A percentile compares a stretch with the other conserved stretches of the same genome.
Evolutionary conservation across 2,113 vertebrate species (phyloP).

Genomic region (Lepus americanus): DNA sequence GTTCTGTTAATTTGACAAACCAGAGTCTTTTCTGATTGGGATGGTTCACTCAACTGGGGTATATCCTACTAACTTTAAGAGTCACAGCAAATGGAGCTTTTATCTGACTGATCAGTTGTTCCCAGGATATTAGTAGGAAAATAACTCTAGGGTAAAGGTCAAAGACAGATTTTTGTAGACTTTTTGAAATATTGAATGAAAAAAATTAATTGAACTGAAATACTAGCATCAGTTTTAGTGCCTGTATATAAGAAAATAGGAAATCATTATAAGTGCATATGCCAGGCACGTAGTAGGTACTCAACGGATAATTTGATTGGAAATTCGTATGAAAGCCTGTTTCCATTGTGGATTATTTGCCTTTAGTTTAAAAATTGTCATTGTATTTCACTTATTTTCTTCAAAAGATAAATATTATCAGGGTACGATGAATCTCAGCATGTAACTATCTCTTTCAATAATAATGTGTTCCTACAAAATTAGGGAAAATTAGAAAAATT

Average conservation of each 20-base stretch:
- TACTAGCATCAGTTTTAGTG: background rate
- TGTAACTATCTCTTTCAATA: background rate
- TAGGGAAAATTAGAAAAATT: slow-evolving; percentile 45
- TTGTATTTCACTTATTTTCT: slow-evolving; percentile 40
- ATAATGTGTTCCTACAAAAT: background rate
- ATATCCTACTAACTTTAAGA: background rate
- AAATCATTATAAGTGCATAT: background rate
- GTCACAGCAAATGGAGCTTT: slow-evolving; percentile 43
- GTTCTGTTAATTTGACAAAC: slow-evolving; percentile 47
- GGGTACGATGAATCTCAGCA: background rate
- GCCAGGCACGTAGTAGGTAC: background rate
- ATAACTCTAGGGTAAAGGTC: slow-evolving; percentile 44
- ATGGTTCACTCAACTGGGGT: background rate
- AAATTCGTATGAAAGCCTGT: background rate
- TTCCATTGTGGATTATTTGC: slow-evolving; percentile 26
- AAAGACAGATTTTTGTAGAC: slow-evolving; percentile 3
- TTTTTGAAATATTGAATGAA: slow-evolving; percentile 37
- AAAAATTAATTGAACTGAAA: slow-evolving; percentile 21
- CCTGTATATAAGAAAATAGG: background rate
- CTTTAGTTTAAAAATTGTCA: background rate
- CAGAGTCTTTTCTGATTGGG: slow-evolving; percentile 29
- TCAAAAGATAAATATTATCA: background rate
- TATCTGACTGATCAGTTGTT: slow-evolving; percentile 8
- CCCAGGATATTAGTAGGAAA: slow-evolving; percentile 40
- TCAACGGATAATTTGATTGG: slow-evolving; percentile 4